phyloP scores from a whole-genome alignment of 2,888 invertebrate genomes.

The Nephrotoma guestfalica region DNA sequence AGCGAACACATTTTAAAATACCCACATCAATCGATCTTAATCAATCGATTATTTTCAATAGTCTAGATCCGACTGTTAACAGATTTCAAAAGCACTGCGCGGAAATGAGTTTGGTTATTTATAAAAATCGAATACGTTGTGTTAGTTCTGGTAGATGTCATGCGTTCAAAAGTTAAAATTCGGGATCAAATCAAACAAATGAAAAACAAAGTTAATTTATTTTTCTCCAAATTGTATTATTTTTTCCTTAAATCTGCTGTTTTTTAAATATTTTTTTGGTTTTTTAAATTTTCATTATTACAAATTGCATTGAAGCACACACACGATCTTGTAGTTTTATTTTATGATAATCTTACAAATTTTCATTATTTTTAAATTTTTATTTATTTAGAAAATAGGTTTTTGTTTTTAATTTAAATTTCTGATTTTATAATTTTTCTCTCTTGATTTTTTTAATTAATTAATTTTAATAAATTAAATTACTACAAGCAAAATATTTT shows the following conservation, averaged over 20 bases:
- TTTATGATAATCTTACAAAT: not conserved
- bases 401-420: not conserved
- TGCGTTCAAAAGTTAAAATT: too few species aligned
- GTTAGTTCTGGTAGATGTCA: too few species aligned
- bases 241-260: not conserved
- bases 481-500: not conserved
- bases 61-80: too few species aligned
- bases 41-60: too few species aligned
- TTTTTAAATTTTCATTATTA: not conserved
- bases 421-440: not conserved
- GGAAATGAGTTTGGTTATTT: too few species aligned
- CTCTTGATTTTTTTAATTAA: not conserved
- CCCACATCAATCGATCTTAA: too few species aligned
- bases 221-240: not conserved
- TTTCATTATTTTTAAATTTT: not conserved
- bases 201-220: not conserved
- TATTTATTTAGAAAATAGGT: not conserved
- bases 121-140: too few species aligned
- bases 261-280: not conserved
- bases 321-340: not conserved
- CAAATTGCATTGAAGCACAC: not conserved
- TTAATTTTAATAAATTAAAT: not conserved
- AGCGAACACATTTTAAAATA: too few species aligned
- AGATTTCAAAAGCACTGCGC: too few species aligned
- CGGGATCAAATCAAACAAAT: not conserved